A percentile compares a stretch with the other conserved stretches of the same genome.
phyloP scores from a whole-genome alignment of 2,888 invertebrate genomes.

The Epirrhoe alternata region DNA sequence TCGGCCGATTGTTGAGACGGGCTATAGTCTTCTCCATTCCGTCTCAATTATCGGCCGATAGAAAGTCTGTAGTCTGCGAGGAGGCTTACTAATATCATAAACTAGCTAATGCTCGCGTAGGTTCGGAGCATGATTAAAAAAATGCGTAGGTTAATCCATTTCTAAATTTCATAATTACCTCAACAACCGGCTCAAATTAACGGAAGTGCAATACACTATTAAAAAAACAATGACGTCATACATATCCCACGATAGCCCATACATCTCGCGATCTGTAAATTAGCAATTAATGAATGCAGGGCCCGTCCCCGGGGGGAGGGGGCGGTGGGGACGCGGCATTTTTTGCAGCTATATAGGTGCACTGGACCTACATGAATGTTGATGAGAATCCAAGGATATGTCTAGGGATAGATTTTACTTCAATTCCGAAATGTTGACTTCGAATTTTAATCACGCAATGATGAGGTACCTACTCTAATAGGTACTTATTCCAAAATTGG shows the following conservation, averaged over 20 bases:
- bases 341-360: slow-evolving; percentile 71
- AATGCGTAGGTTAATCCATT: no score
- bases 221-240: slow-evolving; percentile 39
- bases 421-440: no score
- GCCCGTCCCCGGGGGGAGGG: slow-evolving; percentile 47
- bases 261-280: slow-evolving; percentile 79
- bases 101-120: no score
- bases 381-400: slow-evolving; percentile 49
- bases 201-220: slow-evolving; percentile 7
- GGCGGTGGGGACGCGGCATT: slow-evolving; percentile 54
- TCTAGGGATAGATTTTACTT: slow-evolving; percentile 8
- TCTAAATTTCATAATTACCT: not conserved
- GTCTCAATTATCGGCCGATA: no score
- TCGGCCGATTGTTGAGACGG: no score
- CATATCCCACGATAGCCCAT: slow-evolving; percentile 53
- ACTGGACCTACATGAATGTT: slow-evolving; percentile 59
- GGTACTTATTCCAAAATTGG: no score
- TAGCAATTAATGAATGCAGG: slow-evolving; percentile 82
- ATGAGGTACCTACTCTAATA: no score
- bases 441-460: no score
- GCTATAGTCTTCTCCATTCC: no score
- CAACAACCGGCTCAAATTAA: slow-evolving; percentile 1
- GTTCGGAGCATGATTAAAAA: no score
- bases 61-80: no score
- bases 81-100: no score